Conservation (phyloP, 2,113 vertebrate genomes). For the Burhinus bistriatus region DNA sequence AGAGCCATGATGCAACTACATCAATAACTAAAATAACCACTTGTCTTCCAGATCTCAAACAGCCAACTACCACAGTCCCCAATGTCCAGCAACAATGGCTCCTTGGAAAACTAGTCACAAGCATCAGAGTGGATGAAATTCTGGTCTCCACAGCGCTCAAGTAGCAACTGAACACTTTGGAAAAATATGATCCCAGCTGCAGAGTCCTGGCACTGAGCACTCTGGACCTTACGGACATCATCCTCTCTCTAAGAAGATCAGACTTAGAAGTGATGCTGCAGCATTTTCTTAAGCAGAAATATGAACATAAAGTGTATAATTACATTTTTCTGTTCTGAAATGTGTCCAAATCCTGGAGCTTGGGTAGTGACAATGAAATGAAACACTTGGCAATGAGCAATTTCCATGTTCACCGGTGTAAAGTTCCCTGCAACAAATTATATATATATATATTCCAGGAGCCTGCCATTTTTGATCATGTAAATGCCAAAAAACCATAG, state of each 20-base stretch:
- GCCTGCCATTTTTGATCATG: background rate
- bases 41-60: background rate
- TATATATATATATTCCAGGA: background rate
- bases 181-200: background rate
- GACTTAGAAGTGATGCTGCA: background rate
- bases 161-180: background rate
- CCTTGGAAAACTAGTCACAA: background rate
- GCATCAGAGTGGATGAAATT: background rate
- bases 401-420: background rate
- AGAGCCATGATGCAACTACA: accelerated
- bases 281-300: background rate
- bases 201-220: background rate
- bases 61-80: background rate
- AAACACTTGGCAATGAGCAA: background rate
- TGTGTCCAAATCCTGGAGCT: background rate
- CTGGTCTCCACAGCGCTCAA: background rate
- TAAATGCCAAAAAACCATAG: background rate
- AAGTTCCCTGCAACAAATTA: background rate
- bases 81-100: background rate
- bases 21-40: background rate
- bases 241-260: background rate
- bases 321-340: background rate
- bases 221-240: background rate
- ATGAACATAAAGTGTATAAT: background rate
- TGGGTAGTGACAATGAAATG: background rate